Evolutionary conservation across 2,888 invertebrate genomes (phyloP).

Genomic region (Noctua fimbriata): DNA sequence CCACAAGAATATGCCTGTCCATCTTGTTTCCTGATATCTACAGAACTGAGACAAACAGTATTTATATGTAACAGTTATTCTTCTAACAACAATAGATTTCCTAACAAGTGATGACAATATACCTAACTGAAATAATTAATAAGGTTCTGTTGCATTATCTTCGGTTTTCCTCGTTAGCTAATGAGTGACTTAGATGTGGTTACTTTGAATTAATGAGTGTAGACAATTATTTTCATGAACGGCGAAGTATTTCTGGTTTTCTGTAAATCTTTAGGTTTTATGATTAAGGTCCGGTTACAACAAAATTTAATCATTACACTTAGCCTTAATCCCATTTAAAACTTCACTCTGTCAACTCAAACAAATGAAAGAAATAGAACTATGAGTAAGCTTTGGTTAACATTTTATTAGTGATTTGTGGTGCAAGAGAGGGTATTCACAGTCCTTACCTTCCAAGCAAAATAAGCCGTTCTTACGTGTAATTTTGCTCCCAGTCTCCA

Average conservation of each 20-base stretch:
- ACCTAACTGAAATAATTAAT: conserved; percentile 14
- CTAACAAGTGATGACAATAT: conserved; percentile 44
- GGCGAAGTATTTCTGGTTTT: conserved; percentile 1
- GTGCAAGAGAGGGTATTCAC: neutral
- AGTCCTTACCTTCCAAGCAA: neutral
- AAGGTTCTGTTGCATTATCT: conserved; percentile 16
- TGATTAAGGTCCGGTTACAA: neutral
- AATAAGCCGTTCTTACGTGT: neutral
- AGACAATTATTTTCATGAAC: conserved; percentile 14
- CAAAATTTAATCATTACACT: neutral
- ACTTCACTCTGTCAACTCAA: neutral
- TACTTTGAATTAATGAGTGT: neutral
- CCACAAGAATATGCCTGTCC: conserved; percentile 53
- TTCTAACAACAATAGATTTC: conserved; percentile 59
- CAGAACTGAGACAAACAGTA: conserved; percentile 15
- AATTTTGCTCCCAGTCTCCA: neutral
- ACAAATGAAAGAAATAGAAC: neutral
- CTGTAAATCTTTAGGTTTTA: neutral
- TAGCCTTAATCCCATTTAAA: neutral
- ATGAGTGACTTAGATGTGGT: conserved; percentile 18
- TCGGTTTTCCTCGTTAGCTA: conserved; percentile 50
- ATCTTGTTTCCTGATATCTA: conserved; percentile 41
- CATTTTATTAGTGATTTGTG: neutral
- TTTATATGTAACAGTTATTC: conserved; percentile 49
- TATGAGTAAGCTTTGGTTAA: neutral